Conservation (phyloP, 2,888 invertebrate genomes). For the Sphaerolaimus hirsutus region DNA sequence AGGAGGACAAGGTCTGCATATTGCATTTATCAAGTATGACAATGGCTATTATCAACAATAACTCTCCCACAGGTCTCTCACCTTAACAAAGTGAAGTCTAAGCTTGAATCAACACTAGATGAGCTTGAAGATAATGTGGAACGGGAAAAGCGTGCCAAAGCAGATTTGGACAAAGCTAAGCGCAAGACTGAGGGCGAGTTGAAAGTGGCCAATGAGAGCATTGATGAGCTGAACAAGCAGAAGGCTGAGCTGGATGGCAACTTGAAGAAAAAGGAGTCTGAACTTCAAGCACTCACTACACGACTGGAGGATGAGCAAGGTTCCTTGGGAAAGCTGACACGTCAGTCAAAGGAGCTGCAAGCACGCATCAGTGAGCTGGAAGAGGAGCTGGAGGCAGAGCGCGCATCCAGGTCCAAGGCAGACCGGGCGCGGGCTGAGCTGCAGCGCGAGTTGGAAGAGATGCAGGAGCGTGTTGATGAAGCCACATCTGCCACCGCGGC, state of each 20-base stretch:
- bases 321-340: constrained; percentile 81
- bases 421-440: constrained; percentile 94
- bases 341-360: constrained; percentile 97
- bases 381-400: constrained; percentile 91
- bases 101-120: constrained; percentile 75
- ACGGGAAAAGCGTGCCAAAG: not conserved
- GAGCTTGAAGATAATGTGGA: constrained; percentile 36
- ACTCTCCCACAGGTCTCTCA: constrained; percentile 10
- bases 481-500: constrained; percentile 97
- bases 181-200: constrained; percentile 23
- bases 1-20: constrained; percentile 7
- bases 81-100: constrained; percentile 13
- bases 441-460: constrained; percentile 86
- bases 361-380: constrained; percentile 86
- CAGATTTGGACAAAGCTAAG: constrained; percentile 68
- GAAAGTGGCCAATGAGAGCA: constrained; percentile 21
- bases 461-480: constrained; percentile 88
- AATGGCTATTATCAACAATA: too few species aligned
- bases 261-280: constrained; percentile 59
- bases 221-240: constrained; percentile 19
- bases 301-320: constrained; percentile 97
- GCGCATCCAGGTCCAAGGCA: constrained; percentile 33
- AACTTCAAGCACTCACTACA: constrained; percentile 74
- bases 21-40: not conserved
- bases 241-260: constrained; percentile 18